Base-by-base conservation (phyloP, 1,140 invertebrate genomes). In the Planococcus citri region DNA sequence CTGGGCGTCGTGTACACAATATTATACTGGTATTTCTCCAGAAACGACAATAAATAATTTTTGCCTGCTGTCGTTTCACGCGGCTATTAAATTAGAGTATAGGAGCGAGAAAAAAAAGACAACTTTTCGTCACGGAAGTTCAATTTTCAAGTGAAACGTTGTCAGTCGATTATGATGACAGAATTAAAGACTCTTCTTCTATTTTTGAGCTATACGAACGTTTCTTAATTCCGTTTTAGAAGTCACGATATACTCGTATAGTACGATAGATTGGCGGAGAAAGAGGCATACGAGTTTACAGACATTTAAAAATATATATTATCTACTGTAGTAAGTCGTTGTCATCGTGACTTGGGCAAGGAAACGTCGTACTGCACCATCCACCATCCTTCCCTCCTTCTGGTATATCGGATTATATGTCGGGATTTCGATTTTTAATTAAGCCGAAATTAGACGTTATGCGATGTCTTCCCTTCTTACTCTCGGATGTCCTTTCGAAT, bases 111-210 rank as follows among this genome's bases (percentile, higher is more conserved):
- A 51, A 51, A 51, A 51, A 51, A n/a, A n/a, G n/a, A n/a, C n/a
- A n/a, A 51, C 41, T 51, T 51, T 33, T 51, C 41, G 41, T 51
- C 41, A 51, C 41, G 41, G 41, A 51, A 51, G 41, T 51, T 51
- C 41, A 51, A 51, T 51, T 51, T 51, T 17, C 41, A 51, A 51
- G 41, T 51, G 41, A 51, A 51, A 51, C 41, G 41, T 51, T 51
- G 41, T 51, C 41, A 51, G 41, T 51, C 41, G 41, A 51, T 51
- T 51, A 51, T 51, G 41, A 51, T 51, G 41, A 51, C 41, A 51
- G 41, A 51, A 51, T 51, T 51, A 51, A 51, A 51, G 41, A 51
- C 6, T 51, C 12, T 3, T 33, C 3, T 12, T 37, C 33, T 37
- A 37, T 37, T 37, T 51, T 51, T 51, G 41, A 51, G n/a, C n/a